A percentile compares a stretch with the other conserved stretches of the same genome.
These are phyloP conservation scores for Trypoxylon attenuatum DNA, from an alignment of 2,888 invertebrate genomes.

Conservation along the genomic window DNA sequence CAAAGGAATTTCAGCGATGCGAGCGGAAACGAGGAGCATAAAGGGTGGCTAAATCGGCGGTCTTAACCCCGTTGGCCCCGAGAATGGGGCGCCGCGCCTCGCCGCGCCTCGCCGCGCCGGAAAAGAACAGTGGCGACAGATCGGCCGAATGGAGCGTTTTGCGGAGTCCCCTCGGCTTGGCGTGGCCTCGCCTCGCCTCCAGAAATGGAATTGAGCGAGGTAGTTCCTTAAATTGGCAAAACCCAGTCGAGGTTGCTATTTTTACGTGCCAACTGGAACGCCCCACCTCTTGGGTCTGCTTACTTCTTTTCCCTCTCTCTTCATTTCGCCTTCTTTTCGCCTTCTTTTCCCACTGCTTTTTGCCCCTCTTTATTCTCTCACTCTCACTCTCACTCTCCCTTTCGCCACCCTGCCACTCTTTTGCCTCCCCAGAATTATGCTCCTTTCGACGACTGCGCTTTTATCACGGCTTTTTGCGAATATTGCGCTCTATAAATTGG, in stretches of 20 bases:
- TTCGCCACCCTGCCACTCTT: neutral
- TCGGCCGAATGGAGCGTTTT: conserved; percentile 31
- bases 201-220: conserved; percentile 42
- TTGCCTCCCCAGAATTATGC: neutral
- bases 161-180: conserved; percentile 22
- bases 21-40: neutral
- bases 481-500: too few species aligned
- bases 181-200: conserved; percentile 18
- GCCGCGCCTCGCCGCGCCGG: neutral
- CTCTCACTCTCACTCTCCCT: neutral
- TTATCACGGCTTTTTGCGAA: too few species aligned
- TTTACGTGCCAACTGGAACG: conserved; percentile 51
- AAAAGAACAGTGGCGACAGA: conserved; percentile 25
- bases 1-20: neutral
- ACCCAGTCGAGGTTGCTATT: conserved; percentile 36
- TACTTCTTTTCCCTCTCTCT: conserved; percentile 2
- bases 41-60: neutral
- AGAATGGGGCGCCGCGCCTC: neutral
- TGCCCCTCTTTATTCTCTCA: neutral
- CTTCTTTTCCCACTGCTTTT: too few species aligned
- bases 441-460: too few species aligned
- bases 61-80: neutral
- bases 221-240: conserved; percentile 48
- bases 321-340: neutral
- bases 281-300: too few species aligned